A percentile compares a stretch with the other conserved stretches of the same genome.
phyloP scores from a whole-genome alignment of 2,888 invertebrate genomes.

The Amblyjoppa fuscipennis region DNA sequence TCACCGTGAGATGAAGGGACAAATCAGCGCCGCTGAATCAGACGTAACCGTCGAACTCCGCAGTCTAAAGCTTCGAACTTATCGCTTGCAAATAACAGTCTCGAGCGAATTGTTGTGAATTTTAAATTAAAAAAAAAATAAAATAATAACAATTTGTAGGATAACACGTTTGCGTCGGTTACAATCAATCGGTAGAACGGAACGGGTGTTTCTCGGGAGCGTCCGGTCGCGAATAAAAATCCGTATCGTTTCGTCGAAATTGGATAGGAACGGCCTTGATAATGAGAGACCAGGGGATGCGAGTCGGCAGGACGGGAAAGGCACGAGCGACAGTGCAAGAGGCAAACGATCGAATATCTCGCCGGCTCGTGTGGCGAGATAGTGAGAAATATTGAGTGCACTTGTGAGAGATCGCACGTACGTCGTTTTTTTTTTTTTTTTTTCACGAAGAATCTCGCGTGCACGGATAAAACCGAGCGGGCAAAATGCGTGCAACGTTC shows the following conservation, averaged over 20 bases:
- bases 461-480: not conserved
- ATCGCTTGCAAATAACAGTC: conserved; percentile 10
- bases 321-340: conserved; percentile 7
- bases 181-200: conserved; percentile 1
- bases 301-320: not conserved
- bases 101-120: not conserved
- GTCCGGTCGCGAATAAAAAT: conserved; percentile 1
- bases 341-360: conserved; percentile 24
- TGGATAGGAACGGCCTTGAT: conserved; percentile 39
- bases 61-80: not conserved
- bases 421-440: not conserved
- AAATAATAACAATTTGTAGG: conserved; percentile 1
- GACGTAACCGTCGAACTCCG: not conserved
- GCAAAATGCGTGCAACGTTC: not conserved
- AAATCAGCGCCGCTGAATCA: conserved; percentile 1
- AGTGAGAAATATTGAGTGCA: conserved; percentile 17
- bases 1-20: conserved; percentile 2
- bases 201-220: conserved; percentile 2
- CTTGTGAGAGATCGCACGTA: conserved; percentile 22
- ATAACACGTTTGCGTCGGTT: not conserved
- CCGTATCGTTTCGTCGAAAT: conserved; percentile 27
- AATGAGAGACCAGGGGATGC: conserved; percentile 21
- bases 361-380: conserved; percentile 39
- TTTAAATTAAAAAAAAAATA: not conserved
- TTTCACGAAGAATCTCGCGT: conserved; percentile 1